Conservation (phyloP, 2,888 invertebrate species). For the Pollenia angustigena region DNA sequence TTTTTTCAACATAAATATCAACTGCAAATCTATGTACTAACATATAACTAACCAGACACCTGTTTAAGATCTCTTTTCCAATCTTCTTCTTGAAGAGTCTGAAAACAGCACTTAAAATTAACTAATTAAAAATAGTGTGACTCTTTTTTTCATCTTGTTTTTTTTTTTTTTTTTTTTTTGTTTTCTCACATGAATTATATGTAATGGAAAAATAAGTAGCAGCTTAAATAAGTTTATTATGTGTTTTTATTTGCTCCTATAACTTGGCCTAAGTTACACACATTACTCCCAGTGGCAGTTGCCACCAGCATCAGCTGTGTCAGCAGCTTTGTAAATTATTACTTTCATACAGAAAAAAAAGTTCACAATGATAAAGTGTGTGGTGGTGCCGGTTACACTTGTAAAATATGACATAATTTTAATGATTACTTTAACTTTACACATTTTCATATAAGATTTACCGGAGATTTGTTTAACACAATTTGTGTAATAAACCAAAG, state of each 20-base stretch:
- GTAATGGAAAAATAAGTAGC: constrained; percentile 38
- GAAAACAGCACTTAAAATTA: constrained; percentile 12
- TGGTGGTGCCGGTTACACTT: not conserved
- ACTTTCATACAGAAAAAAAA: constrained; percentile 1
- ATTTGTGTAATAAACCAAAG: not conserved
- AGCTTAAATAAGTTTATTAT: constrained; percentile 36
- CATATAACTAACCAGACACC: constrained; percentile 23
- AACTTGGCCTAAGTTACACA: not conserved
- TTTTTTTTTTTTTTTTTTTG: constrained; percentile 20
- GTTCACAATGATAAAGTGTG: not conserved
- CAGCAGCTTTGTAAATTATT: constrained; percentile 38
- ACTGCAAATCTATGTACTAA: constrained; percentile 4
- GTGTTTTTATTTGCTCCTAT: not conserved
- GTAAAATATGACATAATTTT: constrained; percentile 53
- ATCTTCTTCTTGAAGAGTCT: not conserved
- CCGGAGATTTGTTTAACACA: constrained; percentile 32
- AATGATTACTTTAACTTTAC: constrained; percentile 28
- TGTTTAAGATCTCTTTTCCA: constrained; percentile 34
- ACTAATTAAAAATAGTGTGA: constrained; percentile 24
- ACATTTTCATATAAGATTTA: constrained; percentile 14
- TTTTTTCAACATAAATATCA: not conserved
- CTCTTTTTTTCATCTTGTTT: constrained; percentile 11
- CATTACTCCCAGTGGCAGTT: not conserved
- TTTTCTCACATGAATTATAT: constrained; percentile 51
- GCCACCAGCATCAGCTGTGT: constrained; percentile 9